Evolutionary conservation across 2,113 vertebrate species (phyloP), one percentile per base, ranked within the genome.

Genomic region (Boleophthalmus pectinirostris): DNA sequence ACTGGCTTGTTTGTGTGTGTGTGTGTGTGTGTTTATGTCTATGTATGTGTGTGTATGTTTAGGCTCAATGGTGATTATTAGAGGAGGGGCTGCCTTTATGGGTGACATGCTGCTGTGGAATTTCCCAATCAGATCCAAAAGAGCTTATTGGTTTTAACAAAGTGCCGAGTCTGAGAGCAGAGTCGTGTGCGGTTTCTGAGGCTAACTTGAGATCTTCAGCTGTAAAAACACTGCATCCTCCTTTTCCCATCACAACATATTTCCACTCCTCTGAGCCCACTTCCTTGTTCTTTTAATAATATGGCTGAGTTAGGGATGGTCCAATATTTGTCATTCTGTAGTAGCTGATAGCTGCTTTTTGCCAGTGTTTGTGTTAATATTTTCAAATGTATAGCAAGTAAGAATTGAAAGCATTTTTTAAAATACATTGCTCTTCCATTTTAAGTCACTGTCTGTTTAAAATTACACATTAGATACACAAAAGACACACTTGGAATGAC

Each of bases 41-140:
- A 1, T 16, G 43, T 43, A 74, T 84, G 0, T 79, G 38, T 70
- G 16, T 66, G 11, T 71, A 53, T 74, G 29, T 43, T 3, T 14
- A 57, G 70, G 67, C 74, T 82, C 67, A 74, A 2, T 53, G 3
- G 53, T 66, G 69, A 56, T 82, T 78, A 73, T 72, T 68, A 61
- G 38, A 86, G 84, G 82, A 83, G 85, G 69, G 75, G 70, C 53
- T 64, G 77, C 84, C 1, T 86, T 54, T 61, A n/a, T 72, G 69
- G 72, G 76, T 79, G 80, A 79, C 77, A 63, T 64, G 69, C 47
- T 49, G 29, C 61, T 88, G 80, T 77, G 83, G 81, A 87, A 88
- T 86, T 85, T 88, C 79, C 74, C 83, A 78, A 69, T 88, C 77
- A 70, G 58, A 81, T 77, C 51, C 66, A 81, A 86, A 82, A 66